These are phyloP conservation scores for Petrolisthes manimaculis DNA, from an alignment of 2,888 invertebrate genomes.

Conservation along the genomic window DNA sequence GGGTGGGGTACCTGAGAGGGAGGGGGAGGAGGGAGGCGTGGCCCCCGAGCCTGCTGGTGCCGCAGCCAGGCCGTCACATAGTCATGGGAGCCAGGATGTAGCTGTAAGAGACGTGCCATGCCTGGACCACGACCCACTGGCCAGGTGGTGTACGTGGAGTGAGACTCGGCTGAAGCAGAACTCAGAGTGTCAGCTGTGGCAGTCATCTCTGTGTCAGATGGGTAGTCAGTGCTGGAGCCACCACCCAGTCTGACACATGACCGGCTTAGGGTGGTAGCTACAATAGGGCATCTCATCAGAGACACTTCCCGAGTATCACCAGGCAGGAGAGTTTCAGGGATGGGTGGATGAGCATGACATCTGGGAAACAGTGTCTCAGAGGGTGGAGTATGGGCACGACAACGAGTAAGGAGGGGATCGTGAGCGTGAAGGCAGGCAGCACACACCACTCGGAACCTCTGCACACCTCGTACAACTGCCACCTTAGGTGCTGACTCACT, in stretches of 20 bases:
- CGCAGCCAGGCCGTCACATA: constrained; percentile 64
- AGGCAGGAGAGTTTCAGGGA: constrained; percentile 10
- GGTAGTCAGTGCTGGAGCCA: constrained; percentile 62
- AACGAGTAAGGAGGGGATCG: constrained; percentile 60
- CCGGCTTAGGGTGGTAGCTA: constrained; percentile 35
- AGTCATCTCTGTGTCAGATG: constrained; percentile 61
- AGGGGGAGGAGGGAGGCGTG: constrained; percentile 32
- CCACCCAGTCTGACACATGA: constrained; percentile 60
- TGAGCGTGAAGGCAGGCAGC: constrained; percentile 61
- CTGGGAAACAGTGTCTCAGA: constrained; percentile 27
- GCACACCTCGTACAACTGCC: constrained; percentile 50
- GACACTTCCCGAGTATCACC: background rate
- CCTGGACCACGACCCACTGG: constrained; percentile 57
- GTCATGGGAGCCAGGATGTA: constrained; percentile 58
- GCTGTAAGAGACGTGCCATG: constrained; percentile 60
- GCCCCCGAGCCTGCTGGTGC: constrained; percentile 55
- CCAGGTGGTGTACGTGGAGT: constrained; percentile 65
- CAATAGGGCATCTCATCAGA: constrained; percentile 18
- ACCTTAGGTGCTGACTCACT: constrained; percentile 47
- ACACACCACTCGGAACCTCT: constrained; percentile 62
- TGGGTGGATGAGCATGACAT: constrained; percentile 28
- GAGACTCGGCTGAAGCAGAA: constrained; percentile 54
- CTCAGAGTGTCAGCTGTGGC: constrained; percentile 58
- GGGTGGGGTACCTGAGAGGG: constrained; percentile 39
- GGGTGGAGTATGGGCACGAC: constrained; percentile 28